Evolutionary conservation across 2,113 vertebrate genomes (phyloP).

Genomic region (Oncorhynchus kisutch): DNA sequence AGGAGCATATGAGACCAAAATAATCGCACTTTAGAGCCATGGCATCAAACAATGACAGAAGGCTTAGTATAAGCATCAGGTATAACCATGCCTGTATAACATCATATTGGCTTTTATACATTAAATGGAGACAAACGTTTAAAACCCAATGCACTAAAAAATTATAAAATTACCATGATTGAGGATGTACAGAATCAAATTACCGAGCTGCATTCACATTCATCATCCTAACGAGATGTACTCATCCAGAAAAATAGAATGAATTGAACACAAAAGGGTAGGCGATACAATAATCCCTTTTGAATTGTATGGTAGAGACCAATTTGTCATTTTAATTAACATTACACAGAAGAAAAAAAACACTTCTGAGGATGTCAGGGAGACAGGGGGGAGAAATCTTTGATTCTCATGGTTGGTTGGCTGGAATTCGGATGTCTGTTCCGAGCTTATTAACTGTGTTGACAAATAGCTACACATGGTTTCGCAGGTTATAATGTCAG

Average conservation of each 20-base stretch:
- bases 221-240: conserved; percentile 60
- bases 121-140: neutral
- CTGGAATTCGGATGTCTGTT: conserved; percentile 15
- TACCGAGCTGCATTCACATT: conserved; percentile 52
- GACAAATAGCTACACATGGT: conserved; percentile 56
- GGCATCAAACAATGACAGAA: neutral
- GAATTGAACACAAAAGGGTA: conserved; percentile 46
- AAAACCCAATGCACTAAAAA: conserved; percentile 28
- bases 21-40: too few relatives aligned
- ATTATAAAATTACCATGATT: conserved; percentile 41
- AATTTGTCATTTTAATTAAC: conserved; percentile 50
- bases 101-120: neutral
- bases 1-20: too few relatives aligned
- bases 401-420: neutral
- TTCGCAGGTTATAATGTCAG: conserved; percentile 49
- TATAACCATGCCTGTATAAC: neutral
- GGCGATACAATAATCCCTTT: conserved; percentile 45
- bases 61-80: neutral
- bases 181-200: conserved; percentile 47
- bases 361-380: conserved; percentile 17
- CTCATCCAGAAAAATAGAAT: conserved; percentile 52
- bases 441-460: conserved; percentile 6
- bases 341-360: conserved; percentile 15
- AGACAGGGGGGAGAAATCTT: conserved; percentile 20
- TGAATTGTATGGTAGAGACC: conserved; percentile 19